Evolutionary conservation across 2,113 vertebrate genomes (phyloP).

Genomic region (Tachysurus fulvidraco): DNA sequence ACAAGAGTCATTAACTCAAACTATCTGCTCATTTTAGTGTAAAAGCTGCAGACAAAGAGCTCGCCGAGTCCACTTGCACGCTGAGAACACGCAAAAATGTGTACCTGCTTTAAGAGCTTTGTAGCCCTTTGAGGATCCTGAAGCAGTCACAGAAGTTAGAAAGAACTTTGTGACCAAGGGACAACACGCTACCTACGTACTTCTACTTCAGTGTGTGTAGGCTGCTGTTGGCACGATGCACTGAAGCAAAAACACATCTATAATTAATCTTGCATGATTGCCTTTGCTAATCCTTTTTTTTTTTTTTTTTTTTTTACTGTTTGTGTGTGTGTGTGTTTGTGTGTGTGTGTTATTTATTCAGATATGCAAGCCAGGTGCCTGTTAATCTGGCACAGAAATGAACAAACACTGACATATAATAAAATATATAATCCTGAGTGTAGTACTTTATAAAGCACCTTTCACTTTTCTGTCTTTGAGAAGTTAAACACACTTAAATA

Average conservation of each 20-base stretch:
- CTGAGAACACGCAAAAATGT: neutral
- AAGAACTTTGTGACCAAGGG: neutral
- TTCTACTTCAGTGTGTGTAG: slow-evolving; percentile 11
- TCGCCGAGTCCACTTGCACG: neutral
- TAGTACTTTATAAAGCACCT: neutral
- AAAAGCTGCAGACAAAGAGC: slow-evolving; percentile 5
- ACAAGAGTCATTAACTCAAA: slow-evolving; percentile 47
- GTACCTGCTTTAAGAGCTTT: neutral
- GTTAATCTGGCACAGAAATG: neutral
- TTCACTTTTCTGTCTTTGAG: neutral
- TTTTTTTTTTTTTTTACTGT: neutral
- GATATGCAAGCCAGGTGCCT: slow-evolving; percentile 20
- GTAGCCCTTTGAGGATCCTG: neutral
- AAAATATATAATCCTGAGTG: neutral
- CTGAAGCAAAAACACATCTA: slow-evolving; percentile 62
- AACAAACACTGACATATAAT: neutral
- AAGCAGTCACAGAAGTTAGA: neutral
- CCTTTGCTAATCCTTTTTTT: slow-evolving; percentile 66
- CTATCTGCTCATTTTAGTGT: slow-evolving; percentile 24
- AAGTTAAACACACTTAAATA: neutral
- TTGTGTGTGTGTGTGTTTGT: neutral
- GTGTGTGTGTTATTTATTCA: slow-evolving; percentile 19
- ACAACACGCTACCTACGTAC: neutral
- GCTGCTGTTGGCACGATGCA: slow-evolving; percentile 52
- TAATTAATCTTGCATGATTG: slow-evolving; percentile 74